phyloP scores from a whole-genome alignment of 2,888 invertebrate genomes.

The Drosophila sordidula region DNA sequence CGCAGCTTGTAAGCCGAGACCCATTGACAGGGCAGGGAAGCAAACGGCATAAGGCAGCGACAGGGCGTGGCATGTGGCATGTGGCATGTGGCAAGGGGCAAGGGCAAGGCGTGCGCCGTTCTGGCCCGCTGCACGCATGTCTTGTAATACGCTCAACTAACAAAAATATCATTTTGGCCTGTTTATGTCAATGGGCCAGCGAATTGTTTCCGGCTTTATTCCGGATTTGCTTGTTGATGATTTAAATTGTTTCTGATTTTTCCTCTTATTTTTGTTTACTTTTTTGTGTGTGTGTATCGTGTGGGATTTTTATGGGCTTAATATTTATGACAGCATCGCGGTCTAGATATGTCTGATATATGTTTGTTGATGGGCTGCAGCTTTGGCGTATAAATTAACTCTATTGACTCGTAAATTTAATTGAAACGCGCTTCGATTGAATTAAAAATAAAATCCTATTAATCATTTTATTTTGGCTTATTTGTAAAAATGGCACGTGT shows the following conservation, averaged over 20 bases:
- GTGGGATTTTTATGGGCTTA: conserved; percentile 14
- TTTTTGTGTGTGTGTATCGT: background rate
- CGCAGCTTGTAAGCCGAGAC: conserved; percentile 33
- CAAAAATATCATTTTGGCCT: conserved; percentile 29
- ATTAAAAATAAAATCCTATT: background rate
- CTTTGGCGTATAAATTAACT: conserved; percentile 9
- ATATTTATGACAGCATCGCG: conserved; percentile 36
- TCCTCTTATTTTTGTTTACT: background rate
- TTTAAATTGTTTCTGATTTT: conserved; percentile 25
- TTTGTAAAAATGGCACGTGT: background rate
- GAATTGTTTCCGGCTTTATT: conserved; percentile 37
- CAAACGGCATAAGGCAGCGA: background rate
- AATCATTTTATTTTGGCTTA: background rate
- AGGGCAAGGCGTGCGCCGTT: conserved; percentile 1
- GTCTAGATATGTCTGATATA: conserved; percentile 12
- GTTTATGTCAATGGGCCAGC: conserved; percentile 21
- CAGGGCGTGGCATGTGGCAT: background rate
- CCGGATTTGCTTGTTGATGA: conserved; percentile 33
- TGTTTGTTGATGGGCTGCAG: conserved; percentile 17
- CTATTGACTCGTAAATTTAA: conserved; percentile 3
- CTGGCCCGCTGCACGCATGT: conserved; percentile 35
- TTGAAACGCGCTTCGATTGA: conserved; percentile 8
- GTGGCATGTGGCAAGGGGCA: background rate
- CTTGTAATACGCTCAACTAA: conserved; percentile 23
- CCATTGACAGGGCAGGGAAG: conserved; percentile 21